Evolutionary conservation across 2,888 invertebrate genomes (phyloP).

Genomic region (Synergus japonicus): DNA sequence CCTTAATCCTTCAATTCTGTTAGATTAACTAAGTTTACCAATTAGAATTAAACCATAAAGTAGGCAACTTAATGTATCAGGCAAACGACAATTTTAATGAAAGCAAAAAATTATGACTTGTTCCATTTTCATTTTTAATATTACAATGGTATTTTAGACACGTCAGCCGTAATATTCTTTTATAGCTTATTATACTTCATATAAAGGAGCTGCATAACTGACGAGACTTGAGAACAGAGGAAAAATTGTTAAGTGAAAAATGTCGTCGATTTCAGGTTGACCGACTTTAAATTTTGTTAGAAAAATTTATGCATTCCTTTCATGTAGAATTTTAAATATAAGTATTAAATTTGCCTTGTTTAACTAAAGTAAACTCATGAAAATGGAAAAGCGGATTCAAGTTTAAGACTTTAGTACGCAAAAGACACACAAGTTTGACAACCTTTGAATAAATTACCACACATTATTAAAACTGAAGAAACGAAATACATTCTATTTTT

Average conservation of each 20-base stretch:
- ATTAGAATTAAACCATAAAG: too few relatives aligned
- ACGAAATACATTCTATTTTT: background rate
- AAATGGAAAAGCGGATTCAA: background rate
- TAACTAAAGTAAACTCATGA: background rate
- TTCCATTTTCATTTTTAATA: background rate
- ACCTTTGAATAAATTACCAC: background rate
- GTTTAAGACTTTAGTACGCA: background rate
- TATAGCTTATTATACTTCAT: conserved; percentile 18
- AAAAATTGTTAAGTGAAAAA: conserved; percentile 23
- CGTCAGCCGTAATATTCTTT: conserved; percentile 24
- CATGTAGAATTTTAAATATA: background rate
- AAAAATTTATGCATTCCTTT: conserved; percentile 2
- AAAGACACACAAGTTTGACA: background rate
- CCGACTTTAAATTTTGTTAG: conserved; percentile 3
- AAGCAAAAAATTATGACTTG: conserved; percentile 3
- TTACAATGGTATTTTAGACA: background rate
- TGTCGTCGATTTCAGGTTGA: background rate
- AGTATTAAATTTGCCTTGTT: background rate
- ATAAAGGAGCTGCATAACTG: conserved; percentile 10
- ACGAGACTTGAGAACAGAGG: conserved; percentile 23
- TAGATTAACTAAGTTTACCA: too few relatives aligned
- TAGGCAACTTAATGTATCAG: background rate
- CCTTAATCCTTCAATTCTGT: too few relatives aligned
- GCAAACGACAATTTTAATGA: background rate
- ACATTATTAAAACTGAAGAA: background rate